phyloP scores from a whole-genome alignment of 2,113 vertebrate species.

The Galeopterus variegatus region DNA sequence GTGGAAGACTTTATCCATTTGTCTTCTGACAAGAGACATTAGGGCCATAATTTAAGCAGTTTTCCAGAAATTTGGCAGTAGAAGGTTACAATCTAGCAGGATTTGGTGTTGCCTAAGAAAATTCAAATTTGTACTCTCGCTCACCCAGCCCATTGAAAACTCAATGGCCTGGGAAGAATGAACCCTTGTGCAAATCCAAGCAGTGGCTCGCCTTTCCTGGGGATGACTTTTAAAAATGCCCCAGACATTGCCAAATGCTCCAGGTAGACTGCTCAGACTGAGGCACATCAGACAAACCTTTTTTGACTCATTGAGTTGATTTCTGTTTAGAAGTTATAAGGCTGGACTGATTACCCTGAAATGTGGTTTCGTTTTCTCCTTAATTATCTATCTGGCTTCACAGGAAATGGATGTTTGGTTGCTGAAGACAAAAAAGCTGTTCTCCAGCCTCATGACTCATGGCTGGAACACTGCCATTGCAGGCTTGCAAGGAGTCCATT shows the following conservation, averaged over 20 bases:
- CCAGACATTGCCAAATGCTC: neutral
- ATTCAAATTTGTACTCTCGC: neutral
- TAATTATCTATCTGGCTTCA: slow-evolving; percentile 71
- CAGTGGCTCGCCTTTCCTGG: neutral
- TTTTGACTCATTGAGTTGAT: neutral
- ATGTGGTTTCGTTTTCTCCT: slow-evolving; percentile 62
- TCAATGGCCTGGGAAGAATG: neutral
- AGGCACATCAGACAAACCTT: slow-evolving; percentile 6
- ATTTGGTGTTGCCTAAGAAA: slow-evolving; percentile 45
- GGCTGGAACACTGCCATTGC: slow-evolving; percentile 34
- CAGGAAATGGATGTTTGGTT: slow-evolving; percentile 67
- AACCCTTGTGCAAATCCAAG: neutral
- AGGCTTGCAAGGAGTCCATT: neutral
- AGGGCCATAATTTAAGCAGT: neutral
- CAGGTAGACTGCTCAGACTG: neutral
- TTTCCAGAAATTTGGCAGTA: slow-evolving; percentile 22
- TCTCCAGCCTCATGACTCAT: slow-evolving; percentile 15
- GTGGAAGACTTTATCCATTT: slow-evolving; percentile 40
- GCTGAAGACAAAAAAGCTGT: slow-evolving; percentile 54
- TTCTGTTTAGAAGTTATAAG: slow-evolving; percentile 44
- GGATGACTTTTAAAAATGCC: neutral
- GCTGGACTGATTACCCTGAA: slow-evolving; percentile 42
- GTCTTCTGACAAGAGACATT: slow-evolving; percentile 12
- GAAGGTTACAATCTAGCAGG: neutral
- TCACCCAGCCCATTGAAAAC: neutral